These are phyloP conservation scores for Agrochola lychnidis DNA, from an alignment of 2,888 invertebrate species.

Conservation along the genomic window DNA sequence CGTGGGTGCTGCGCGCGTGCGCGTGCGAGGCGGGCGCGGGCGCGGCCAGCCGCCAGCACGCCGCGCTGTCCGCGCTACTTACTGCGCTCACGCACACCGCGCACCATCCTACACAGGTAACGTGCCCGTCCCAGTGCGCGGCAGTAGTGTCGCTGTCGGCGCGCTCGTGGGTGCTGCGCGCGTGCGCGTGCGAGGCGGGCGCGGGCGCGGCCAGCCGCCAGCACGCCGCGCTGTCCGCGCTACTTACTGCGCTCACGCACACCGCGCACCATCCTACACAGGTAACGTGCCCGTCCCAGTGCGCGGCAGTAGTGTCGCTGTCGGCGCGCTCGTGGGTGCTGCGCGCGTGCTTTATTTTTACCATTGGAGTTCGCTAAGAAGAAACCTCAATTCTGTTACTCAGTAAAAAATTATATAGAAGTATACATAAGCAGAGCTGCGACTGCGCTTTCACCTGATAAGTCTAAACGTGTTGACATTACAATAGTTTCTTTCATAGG, in stretches of 20 bases:
- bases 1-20: no score
- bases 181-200: no score
- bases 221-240: no score
- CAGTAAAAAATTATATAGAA: background rate
- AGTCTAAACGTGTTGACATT: background rate
- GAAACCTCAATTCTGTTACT: background rate
- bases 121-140: no score
- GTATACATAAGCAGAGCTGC: background rate
- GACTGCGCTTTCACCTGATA: no score
- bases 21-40: slow-evolving; percentile 28
- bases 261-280: slow-evolving; percentile 65
- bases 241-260: slow-evolving; percentile 66
- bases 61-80: slow-evolving; percentile 92
- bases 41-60: slow-evolving; percentile 80
- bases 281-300: slow-evolving; percentile 37
- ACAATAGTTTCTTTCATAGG: slow-evolving; percentile 65
- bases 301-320: slow-evolving; percentile 74
- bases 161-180: no score
- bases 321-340: slow-evolving; percentile 85
- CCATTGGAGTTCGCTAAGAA: background rate
- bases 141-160: no score
- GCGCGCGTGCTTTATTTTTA: slow-evolving; percentile 78
- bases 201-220: slow-evolving; percentile 31
- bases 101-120: slow-evolving; percentile 72
- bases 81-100: slow-evolving; percentile 82